Conservation (phyloP, 1,140 invertebrate genomes). For the Zaprionus ghesquierei region DNA sequence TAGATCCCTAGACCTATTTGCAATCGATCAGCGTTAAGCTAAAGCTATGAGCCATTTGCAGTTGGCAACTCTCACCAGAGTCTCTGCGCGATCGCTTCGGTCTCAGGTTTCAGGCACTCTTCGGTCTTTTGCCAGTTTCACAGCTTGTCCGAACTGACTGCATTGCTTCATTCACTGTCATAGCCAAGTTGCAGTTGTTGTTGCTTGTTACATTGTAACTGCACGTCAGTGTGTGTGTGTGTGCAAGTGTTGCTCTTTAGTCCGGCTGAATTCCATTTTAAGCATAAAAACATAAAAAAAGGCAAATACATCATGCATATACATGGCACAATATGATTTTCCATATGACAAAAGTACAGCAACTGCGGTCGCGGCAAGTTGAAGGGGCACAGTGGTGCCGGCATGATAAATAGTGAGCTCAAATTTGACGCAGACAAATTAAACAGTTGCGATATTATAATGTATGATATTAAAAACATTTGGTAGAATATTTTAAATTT, state of each 20-base stretch:
- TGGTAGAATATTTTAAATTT: too few relatives aligned
- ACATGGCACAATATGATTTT: constrained; percentile 75
- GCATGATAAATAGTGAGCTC: background rate
- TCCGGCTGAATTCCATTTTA: constrained; percentile 58
- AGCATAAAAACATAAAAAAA: constrained; percentile 75
- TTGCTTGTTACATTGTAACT: constrained; percentile 66
- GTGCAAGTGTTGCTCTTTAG: constrained; percentile 54
- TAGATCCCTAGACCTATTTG: constrained; percentile 74
- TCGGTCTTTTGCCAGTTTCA: constrained; percentile 6
- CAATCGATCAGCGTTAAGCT: constrained; percentile 73
- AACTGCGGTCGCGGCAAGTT: constrained; percentile 31
- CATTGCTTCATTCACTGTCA: constrained; percentile 44
- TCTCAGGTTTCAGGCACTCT: background rate
- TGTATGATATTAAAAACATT: too few relatives aligned
- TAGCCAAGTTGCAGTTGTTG: constrained; percentile 42
- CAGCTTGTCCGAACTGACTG: constrained; percentile 5
- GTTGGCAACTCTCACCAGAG: constrained; percentile 62
- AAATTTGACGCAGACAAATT: too few relatives aligned
- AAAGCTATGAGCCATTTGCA: constrained; percentile 68
- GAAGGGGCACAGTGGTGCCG: constrained; percentile 38
- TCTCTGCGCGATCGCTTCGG: background rate
- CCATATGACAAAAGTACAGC: constrained; percentile 70
- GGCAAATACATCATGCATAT: constrained; percentile 76
- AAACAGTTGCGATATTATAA: too few relatives aligned
- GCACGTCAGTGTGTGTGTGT: constrained; percentile 13